Conservation (phyloP, 2,888 invertebrate species). For the Drosophila fungiperda region DNA sequence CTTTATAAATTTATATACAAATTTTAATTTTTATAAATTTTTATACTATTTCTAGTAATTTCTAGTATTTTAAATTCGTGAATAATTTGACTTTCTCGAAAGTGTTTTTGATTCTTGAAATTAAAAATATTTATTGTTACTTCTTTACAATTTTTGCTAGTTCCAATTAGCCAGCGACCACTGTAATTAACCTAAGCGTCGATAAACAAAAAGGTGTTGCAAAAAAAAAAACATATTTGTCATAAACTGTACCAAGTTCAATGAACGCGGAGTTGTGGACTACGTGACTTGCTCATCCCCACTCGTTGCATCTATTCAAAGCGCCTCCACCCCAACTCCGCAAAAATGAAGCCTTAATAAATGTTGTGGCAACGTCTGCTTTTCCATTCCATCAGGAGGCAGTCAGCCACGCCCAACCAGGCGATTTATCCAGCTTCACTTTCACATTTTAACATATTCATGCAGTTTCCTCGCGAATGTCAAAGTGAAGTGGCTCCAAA, state of each 20-base stretch:
- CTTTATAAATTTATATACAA: not conserved
- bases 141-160: not conserved
- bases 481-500: conserved; percentile 43
- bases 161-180: not conserved
- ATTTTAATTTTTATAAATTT: not conserved
- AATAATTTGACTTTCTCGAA: not conserved
- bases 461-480: conserved; percentile 52
- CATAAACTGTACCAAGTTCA: conserved; percentile 31
- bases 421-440: conserved; percentile 9
- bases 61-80: not conserved
- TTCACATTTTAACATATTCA: conserved; percentile 52
- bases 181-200: not conserved
- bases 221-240: not conserved
- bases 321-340: not conserved
- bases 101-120: not conserved
- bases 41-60: not conserved
- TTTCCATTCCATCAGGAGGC: conserved; percentile 26
- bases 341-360: conserved; percentile 21
- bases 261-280: conserved; percentile 32
- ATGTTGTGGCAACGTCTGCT: conserved; percentile 39
- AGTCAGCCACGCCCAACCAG: conserved; percentile 31
- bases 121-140: not conserved
- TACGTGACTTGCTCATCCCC: conserved; percentile 23
- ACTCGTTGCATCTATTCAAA: conserved; percentile 12
- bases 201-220: not conserved